phyloP scores from a whole-genome alignment of 2,888 invertebrate species.

The Dione juno region DNA sequence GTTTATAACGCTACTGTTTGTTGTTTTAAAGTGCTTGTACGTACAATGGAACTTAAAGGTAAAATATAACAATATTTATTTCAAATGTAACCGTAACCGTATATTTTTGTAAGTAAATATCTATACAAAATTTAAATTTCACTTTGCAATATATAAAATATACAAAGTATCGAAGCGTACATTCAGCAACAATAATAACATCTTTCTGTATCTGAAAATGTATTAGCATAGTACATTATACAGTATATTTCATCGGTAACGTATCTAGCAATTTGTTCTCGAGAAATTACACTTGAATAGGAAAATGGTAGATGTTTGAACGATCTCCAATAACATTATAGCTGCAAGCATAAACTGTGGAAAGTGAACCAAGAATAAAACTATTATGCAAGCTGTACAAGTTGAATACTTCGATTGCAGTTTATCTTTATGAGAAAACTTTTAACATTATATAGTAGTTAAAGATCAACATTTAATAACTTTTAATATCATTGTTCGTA shows the following conservation, averaged over 20 bases:
- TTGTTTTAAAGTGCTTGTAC: background rate
- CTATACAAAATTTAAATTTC: conserved; percentile 25
- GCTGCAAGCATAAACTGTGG: conserved; percentile 49
- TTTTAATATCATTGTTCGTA: background rate
- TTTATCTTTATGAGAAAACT: conserved; percentile 65
- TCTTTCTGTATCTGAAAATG: conserved; percentile 32
- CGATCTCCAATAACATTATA: conserved; percentile 58
- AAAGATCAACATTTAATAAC: conserved; percentile 15
- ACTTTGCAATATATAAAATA: conserved; percentile 24
- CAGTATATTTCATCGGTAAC: conserved; percentile 34
- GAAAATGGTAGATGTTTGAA: conserved; percentile 52
- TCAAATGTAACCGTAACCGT: background rate
- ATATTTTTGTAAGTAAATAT: conserved; percentile 12
- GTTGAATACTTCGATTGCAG: conserved; percentile 62
- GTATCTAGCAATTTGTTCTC: conserved; percentile 35
- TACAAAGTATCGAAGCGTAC: conserved; percentile 16
- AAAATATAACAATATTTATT: background rate
- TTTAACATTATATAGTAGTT: conserved; percentile 40
- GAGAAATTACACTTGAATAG: conserved; percentile 36
- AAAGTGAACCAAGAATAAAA: conserved; percentile 71
- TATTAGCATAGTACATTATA: conserved; percentile 35
- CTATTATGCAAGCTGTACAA: conserved; percentile 72
- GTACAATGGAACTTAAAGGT: background rate
- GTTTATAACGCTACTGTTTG: background rate
- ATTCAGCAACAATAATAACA: conserved; percentile 30